Base-by-base conservation (phyloP, 1,140 invertebrate species). In the Babylonia areolata region DNA sequence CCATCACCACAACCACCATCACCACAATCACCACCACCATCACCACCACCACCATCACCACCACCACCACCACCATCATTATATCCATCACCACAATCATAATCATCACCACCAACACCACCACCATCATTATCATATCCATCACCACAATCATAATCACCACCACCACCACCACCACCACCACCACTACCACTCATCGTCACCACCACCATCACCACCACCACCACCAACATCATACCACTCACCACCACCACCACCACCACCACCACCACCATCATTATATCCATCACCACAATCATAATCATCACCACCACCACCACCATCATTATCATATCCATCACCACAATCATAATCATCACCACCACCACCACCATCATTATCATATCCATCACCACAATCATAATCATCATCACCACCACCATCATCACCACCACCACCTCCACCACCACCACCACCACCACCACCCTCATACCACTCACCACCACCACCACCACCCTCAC, bases 191-290 rank as follows among this genome's bases (percentile, higher is more conserved):
- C 64, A 15, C 9, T n/a, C n/a, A n/a, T n/a, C n/a, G n/a, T n/a
- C n/a, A n/a, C n/a, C 3, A 92, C 64, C 28, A 89, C 78, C 69
- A 91, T 86, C 39, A 90, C 83, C 23, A 92, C 23, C 58, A 23
- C 58, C 28, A 12, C 28, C 58, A 28, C 58, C 58, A 12, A 23
- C 58, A 12, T 23, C 28, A 23, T 64, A 6, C 28, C 58, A 6
- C n/a, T 28, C 64, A 15, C 9, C 6, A 9, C 6, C 20, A 15
- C 17, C 15, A 0, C n/a, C 11, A 15, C 17, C 1, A 2, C 37
- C 1, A n/a, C 77, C 37, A 17, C n/a, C 23, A 0, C 1, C 1
- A 12, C 9, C 77, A n/a, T n/a, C n/a, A n/a, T n/a, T n/a, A n/a
- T n/a, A n/a, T n/a, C n/a, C n/a, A n/a, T n/a, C n/a, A n/a, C n/a